phyloP scores from a whole-genome alignment of 2,888 invertebrate genomes.

The Scrobipalpa atriplicella region DNA sequence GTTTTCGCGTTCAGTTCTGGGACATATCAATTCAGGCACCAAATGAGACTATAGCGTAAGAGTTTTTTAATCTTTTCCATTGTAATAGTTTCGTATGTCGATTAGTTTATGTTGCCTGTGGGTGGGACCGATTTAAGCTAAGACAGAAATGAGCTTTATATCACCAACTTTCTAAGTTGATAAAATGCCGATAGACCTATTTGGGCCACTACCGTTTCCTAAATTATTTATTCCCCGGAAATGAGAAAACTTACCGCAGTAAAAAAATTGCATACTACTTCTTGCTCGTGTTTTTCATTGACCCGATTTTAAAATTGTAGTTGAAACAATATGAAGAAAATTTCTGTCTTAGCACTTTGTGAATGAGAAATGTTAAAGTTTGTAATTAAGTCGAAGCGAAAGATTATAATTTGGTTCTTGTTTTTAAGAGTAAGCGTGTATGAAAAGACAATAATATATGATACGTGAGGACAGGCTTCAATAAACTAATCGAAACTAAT shows the following conservation, averaged over 20 bases:
- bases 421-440: constrained; percentile 15
- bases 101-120: constrained; percentile 23
- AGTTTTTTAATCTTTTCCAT: constrained; percentile 65
- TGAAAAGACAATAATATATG: constrained; percentile 16
- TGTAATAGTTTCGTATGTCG: constrained; percentile 59
- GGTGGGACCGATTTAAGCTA: neutral
- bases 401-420: constrained; percentile 9
- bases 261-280: no score
- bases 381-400: neutral
- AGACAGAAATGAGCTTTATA: constrained; percentile 1
- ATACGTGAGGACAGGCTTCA: constrained; percentile 14
- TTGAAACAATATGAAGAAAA: neutral
- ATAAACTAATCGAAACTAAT: constrained; percentile 24
- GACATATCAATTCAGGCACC: constrained; percentile 82
- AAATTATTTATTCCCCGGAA: neutral
- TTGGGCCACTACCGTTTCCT: neutral
- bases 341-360: neutral
- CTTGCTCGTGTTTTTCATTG: no score
- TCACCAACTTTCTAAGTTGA: neutral
- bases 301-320: neutral
- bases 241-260: neutral
- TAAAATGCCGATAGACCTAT: neutral
- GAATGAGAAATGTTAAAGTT: neutral
- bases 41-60: constrained; percentile 79
- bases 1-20: constrained; percentile 76